Evolutionary conservation across 1,140 invertebrate species (phyloP).

Genomic region (Scylla paramamosain): DNA sequence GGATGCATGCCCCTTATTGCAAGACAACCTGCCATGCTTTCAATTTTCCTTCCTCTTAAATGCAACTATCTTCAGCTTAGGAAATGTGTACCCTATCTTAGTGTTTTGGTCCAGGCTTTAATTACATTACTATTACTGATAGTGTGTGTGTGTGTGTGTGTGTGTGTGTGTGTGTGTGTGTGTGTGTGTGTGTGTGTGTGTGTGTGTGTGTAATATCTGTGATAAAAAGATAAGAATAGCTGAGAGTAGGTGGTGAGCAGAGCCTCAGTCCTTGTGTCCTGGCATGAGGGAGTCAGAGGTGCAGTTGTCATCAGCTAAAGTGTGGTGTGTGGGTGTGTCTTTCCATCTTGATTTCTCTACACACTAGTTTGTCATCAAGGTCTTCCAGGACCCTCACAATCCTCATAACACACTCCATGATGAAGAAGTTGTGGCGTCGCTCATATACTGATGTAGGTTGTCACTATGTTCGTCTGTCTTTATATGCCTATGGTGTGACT

Average conservation of each 20-base stretch:
- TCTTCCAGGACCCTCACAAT: background rate
- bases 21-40: too few relatives aligned
- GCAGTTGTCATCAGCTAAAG: background rate
- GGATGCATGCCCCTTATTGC: too few relatives aligned
- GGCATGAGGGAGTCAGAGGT: background rate
- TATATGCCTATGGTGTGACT: background rate
- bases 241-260: background rate
- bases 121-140: too few relatives aligned
- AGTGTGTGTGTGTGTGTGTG: too few relatives aligned
- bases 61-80: too few relatives aligned
- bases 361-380: background rate
- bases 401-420: background rate
- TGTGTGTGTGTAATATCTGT: background rate
- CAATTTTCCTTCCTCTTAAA: too few relatives aligned
- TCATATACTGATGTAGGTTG: background rate
- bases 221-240: background rate
- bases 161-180: slow-evolving; percentile 4
- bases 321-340: background rate
- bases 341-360: background rate
- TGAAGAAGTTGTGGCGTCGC: background rate
- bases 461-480: background rate
- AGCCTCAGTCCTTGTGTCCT: background rate
- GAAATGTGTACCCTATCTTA: too few relatives aligned
- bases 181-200: background rate
- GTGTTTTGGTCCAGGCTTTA: too few relatives aligned